A percentile compares a stretch with the other conserved stretches of the same genome.
phyloP scores from a whole-genome alignment of 2,797 vertebrate genomes.

The Chiloscyllium punctatum region DNA sequence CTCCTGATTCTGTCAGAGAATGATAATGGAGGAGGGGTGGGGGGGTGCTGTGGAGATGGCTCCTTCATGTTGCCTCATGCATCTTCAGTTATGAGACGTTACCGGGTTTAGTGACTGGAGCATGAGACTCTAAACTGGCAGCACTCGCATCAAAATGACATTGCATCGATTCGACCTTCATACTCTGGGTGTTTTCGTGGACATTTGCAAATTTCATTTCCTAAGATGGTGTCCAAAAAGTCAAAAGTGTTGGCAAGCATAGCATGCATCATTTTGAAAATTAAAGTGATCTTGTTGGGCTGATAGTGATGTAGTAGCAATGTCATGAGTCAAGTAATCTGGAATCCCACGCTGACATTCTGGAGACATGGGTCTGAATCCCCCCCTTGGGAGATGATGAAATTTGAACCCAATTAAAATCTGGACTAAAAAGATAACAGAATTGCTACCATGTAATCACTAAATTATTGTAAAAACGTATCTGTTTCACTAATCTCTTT shows the following conservation, averaged over 20 bases:
- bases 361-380: no score
- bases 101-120: background rate
- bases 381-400: no score
- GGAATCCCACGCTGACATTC: no score
- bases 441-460: no score
- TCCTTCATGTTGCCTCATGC: background rate
- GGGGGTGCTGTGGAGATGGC: no score
- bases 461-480: no score
- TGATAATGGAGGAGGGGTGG: background rate
- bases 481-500: no score
- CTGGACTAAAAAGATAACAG: no score
- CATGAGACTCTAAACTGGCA: background rate
- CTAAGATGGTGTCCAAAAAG: background rate
- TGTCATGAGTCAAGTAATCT: no score
- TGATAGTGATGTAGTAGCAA: no score
- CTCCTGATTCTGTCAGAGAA: background rate
- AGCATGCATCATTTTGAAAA: background rate
- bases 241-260: background rate
- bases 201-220: background rate
- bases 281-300: background rate
- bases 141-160: background rate
- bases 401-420: no score
- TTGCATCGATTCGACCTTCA: background rate
- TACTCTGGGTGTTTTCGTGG: no score
- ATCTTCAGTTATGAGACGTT: background rate